These are phyloP conservation scores for Diaprepes abbreviatus DNA, from an alignment of 2,888 invertebrate genomes.

Conservation along the genomic window DNA sequence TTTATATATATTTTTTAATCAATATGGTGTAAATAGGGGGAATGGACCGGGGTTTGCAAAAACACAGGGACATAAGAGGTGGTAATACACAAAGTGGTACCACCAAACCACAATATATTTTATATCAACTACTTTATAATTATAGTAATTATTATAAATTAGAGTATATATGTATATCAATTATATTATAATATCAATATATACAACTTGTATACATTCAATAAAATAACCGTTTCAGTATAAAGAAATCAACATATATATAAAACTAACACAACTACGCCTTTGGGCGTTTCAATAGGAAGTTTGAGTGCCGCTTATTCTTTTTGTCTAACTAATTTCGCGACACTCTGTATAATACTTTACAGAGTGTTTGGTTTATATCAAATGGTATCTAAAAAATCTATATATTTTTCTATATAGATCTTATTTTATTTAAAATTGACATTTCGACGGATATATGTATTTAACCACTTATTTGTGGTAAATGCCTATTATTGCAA, in stretches of 20 bases:
- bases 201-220: conserved; percentile 69
- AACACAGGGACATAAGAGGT: conserved; percentile 66
- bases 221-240: conserved; percentile 64
- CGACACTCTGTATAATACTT: conserved; percentile 42
- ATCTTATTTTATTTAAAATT: conserved; percentile 35
- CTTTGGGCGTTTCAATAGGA: conserved; percentile 63
- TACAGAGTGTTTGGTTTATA: conserved; percentile 33
- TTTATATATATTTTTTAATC: conserved; percentile 13
- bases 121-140: conserved; percentile 61
- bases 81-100: conserved; percentile 66
- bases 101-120: conserved; percentile 63
- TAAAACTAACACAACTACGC: conserved; percentile 62
- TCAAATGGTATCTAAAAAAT: conserved; percentile 4
- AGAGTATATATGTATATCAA: conserved; percentile 64
- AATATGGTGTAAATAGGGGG: conserved; percentile 52
- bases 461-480: conserved; percentile 2
- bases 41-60: conserved; percentile 63
- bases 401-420: neutral
- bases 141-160: conserved; percentile 56
- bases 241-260: conserved; percentile 63
- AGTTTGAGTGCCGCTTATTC: conserved; percentile 52
- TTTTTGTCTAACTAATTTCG: conserved; percentile 51
- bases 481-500: neutral
- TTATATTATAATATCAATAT: conserved; percentile 65
- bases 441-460: conserved; percentile 38